Evolutionary conservation across 2,113 vertebrate species (phyloP), one percentile per base, ranked within the genome.

Genomic region (Erinaceus europaeus): DNA sequence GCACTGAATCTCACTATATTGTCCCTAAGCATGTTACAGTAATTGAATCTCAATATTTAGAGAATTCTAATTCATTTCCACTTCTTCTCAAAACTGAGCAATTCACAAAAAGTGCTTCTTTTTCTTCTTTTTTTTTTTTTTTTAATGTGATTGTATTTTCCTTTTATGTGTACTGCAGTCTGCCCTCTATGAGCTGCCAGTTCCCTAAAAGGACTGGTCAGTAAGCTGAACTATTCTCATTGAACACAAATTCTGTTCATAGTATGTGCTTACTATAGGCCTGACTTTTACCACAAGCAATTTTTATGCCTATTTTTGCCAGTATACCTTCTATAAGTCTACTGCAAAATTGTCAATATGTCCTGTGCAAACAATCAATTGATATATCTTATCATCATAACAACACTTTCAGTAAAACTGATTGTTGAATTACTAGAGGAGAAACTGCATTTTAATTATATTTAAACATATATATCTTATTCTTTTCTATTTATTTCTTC

Each of bases 41-140:
- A 97, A 95, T 82, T 94, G 92, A 95, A 95, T 96, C 91, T 95
- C 85, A 79, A 94, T 97, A 94, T 97, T 97, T 96, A 93, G 94
- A 97, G 89, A 96, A 94, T 94, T 96, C 75, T 92, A 95, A 97
- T 96, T 97, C 83, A 87, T 90, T 95, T 79, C 38, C 42, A 90
- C 84, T 94, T 83, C 0, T 0, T 78, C 68, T 73, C 3, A 29
- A 93, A 68, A 83, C 72, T 23, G 17, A 85, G 53, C 48, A 72
- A 84, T 92, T 95, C 67, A 88, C 73, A 44, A 42, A 55, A 77
- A 88, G 46, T 48, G n/a, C 1, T 15, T 90, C 17, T 12, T 86
- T 86, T 32, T 15, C 91, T 69, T 62, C 9, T 76, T 50, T 6
- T 57, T 57, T 27, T 57, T 32, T 4, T 57, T 55, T 59, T 20